A percentile compares a stretch with the other conserved stretches of the same genome.
These are phyloP conservation scores for Autographa gamma DNA, from an alignment of 2,888 invertebrate genomes.

Conservation along the genomic window DNA sequence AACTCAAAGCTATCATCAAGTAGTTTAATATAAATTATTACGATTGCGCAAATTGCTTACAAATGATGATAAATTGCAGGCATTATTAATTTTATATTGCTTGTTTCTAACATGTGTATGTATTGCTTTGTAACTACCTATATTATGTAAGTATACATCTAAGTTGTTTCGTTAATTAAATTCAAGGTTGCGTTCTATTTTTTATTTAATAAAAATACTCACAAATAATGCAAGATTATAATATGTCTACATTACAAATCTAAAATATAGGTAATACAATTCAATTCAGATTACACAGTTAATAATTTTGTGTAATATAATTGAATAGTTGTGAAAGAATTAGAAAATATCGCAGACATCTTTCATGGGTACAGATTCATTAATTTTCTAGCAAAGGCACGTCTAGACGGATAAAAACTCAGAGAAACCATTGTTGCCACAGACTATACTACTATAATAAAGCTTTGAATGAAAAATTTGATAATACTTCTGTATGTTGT, in stretches of 20 bases:
- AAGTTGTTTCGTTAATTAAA: no score
- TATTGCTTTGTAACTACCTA: not conserved
- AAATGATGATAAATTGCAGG: conserved; percentile 7
- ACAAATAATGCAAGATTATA: not conserved
- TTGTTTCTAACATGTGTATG: not conserved
- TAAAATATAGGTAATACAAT: not conserved
- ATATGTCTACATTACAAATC: not conserved
- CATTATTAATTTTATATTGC: conserved; percentile 6
- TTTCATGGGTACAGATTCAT: conserved; percentile 47
- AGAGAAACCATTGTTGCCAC: conserved; percentile 35
- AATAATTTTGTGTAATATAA: conserved; percentile 48
- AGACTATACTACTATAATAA: conserved; percentile 31
- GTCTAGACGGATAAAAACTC: conserved; percentile 58
- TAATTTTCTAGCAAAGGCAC: conserved; percentile 53
- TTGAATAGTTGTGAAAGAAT: conserved; percentile 47
- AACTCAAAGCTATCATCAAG: conserved; percentile 7
- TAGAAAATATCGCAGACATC: conserved; percentile 50
- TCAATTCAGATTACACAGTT: conserved; percentile 15
- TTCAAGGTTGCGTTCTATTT: not conserved
- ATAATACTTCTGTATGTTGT: not conserved
- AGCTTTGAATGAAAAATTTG: conserved; percentile 23
- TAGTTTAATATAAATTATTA: conserved; percentile 16
- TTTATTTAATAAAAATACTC: not conserved
- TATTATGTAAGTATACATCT: not conserved
- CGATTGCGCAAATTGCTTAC: not conserved